Evolutionary conservation across 2,797 vertebrate genomes (phyloP).

Genomic region (Antennarius maculatus): DNA sequence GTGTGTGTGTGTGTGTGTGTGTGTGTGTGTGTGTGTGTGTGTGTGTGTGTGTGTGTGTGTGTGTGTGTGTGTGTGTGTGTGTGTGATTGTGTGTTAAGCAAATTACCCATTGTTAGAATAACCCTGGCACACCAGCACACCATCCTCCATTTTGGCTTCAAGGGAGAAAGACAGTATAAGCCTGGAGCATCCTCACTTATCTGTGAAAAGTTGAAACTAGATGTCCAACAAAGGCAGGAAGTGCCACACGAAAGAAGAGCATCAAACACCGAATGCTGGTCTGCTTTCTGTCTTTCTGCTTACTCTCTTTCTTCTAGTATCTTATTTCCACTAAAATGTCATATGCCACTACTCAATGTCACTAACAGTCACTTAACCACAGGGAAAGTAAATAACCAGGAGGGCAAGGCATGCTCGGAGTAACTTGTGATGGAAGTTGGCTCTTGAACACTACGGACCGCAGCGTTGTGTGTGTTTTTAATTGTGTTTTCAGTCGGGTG

Average conservation of each 20-base stretch:
- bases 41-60: conserved; percentile 36
- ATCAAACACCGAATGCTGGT: conserved; percentile 31
- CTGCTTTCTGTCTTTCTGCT: conserved; percentile 45
- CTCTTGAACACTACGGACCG: conserved; percentile 32
- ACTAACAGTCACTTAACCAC: conserved; percentile 61
- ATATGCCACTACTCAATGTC: conserved; percentile 23
- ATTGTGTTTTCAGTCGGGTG: conserved; percentile 74
- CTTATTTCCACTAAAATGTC: conserved; percentile 25
- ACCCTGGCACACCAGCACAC: conserved; percentile 6
- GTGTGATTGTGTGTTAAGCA: conserved; percentile 19
- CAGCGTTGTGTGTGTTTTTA: conserved; percentile 60
- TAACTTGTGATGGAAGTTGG: conserved; percentile 41
- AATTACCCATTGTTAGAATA: conserved; percentile 40
- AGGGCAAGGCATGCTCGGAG: conserved; percentile 38
- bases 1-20: conserved; percentile 36
- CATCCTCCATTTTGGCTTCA: conserved; percentile 47
- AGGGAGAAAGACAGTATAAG: conserved; percentile 11
- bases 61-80: conserved; percentile 23
- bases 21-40: conserved; percentile 31
- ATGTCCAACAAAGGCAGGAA: conserved; percentile 42
- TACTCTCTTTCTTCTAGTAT: conserved; percentile 38
- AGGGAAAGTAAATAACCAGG: conserved; percentile 63
- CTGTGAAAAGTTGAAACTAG: conserved; percentile 50
- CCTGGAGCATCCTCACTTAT: conserved; percentile 49
- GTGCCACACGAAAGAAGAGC: conserved; percentile 46